These are phyloP conservation scores for Tenualosa thibaudeaui DNA, from an alignment of 2,797 vertebrate species.

Conservation along the genomic window DNA sequence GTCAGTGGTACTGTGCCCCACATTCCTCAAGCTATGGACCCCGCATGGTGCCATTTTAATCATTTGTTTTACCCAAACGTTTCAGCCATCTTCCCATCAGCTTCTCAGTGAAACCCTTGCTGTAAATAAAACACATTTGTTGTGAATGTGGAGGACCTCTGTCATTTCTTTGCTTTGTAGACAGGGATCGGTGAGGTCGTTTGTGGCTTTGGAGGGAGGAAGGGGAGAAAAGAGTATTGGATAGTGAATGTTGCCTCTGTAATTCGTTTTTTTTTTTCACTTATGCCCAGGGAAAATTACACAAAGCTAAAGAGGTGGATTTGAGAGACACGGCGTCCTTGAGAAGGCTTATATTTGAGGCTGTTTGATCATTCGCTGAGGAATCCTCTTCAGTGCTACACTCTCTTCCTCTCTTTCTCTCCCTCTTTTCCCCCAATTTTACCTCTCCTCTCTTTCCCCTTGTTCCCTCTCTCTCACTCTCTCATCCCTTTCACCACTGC, in stretches of 20 bases:
- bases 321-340: conserved; percentile 59
- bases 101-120: background rate
- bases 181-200: background rate
- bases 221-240: background rate
- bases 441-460: background rate
- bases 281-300: background rate
- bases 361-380: conserved; percentile 54
- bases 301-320: conserved; percentile 29
- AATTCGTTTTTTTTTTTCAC: background rate
- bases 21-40: background rate
- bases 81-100: background rate
- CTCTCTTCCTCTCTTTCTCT: conserved; percentile 33
- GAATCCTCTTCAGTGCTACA: conserved; percentile 33
- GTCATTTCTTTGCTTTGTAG: background rate
- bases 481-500: conserved; percentile 5
- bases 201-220: background rate
- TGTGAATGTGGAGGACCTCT: background rate
- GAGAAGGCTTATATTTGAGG: conserved; percentile 63
- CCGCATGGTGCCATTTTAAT: background rate
- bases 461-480: conserved; percentile 24
- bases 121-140: background rate
- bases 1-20: background rate
- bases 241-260: background rate
- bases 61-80: background rate
- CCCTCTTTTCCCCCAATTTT: background rate